A percentile compares a stretch with the other conserved stretches of the same genome.
phyloP scores from a whole-genome alignment of 2,113 vertebrate species.

The Cyphomyrus discorhynchus region DNA sequence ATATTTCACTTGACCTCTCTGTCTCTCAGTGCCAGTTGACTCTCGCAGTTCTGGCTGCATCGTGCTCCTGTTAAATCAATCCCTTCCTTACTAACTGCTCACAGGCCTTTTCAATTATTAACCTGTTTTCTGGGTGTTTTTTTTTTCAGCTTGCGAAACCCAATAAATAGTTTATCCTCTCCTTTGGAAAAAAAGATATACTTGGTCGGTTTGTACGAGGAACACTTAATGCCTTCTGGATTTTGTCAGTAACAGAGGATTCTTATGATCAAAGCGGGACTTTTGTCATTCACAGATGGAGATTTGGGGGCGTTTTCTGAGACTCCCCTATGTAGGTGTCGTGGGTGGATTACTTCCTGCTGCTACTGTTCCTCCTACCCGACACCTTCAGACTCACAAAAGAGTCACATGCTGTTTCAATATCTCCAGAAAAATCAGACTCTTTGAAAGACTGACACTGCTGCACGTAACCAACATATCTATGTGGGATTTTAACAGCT shows the following conservation, averaged over 20 bases:
- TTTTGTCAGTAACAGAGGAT: background rate
- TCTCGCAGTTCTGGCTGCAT: background rate
- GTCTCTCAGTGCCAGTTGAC: background rate
- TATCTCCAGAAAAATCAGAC: background rate
- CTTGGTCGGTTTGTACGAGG: background rate
- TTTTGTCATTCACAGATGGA: background rate
- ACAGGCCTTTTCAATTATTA: conserved; percentile 9
- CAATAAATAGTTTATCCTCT: conserved; percentile 2
- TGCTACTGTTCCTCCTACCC: background rate
- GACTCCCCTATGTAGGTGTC: background rate
- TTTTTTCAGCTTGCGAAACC: background rate
- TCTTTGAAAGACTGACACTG: background rate
- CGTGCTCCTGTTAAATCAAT: conserved; percentile 8
- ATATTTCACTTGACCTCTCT: conserved; percentile 3
- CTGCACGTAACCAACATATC: background rate
- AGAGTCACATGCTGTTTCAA: background rate
- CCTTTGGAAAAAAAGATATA: background rate
- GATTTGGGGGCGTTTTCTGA: background rate
- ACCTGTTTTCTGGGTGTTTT: background rate
- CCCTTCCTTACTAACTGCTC: conserved; percentile 8
- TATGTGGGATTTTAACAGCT: background rate
- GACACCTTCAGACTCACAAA: background rate
- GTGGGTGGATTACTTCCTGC: background rate
- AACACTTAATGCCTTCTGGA: background rate
- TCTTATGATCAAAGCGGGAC: background rate